Evolutionary conservation across 2,888 invertebrate species (phyloP).

Genomic region (Diarsia mendica): DNA sequence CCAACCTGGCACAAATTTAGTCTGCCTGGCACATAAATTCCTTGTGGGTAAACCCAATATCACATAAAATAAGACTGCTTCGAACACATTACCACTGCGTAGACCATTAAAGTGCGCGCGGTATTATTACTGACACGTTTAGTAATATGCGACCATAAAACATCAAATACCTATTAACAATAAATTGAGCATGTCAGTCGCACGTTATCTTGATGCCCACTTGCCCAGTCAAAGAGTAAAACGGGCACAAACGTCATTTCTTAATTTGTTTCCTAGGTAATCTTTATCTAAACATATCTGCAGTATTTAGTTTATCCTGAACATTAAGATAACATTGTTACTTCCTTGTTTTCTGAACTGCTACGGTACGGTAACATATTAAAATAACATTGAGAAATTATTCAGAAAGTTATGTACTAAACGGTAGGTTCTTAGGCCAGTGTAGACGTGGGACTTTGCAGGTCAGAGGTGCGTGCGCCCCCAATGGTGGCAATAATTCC

Average conservation of each 20-base stretch:
- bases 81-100: background rate
- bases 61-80: background rate
- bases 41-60: background rate
- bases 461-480: background rate
- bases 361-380: conserved; percentile 6
- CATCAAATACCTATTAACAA: background rate
- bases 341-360: conserved; percentile 16
- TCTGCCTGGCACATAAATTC: background rate
- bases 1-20: background rate
- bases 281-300: background rate
- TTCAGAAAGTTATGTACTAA: background rate
- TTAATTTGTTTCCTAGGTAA: background rate
- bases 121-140: background rate
- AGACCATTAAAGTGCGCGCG: background rate
- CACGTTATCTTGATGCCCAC: background rate
- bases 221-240: background rate
- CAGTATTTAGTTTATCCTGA: background rate
- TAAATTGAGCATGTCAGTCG: background rate
- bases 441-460: background rate
- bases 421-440: background rate
- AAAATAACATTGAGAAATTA: background rate
- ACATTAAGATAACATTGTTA: background rate
- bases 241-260: background rate
- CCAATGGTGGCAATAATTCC: background rate
- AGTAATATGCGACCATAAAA: background rate